These are phyloP conservation scores for Armadillidium nasatum DNA, from an alignment of 1,140 invertebrate species.

Conservation along the genomic window DNA sequence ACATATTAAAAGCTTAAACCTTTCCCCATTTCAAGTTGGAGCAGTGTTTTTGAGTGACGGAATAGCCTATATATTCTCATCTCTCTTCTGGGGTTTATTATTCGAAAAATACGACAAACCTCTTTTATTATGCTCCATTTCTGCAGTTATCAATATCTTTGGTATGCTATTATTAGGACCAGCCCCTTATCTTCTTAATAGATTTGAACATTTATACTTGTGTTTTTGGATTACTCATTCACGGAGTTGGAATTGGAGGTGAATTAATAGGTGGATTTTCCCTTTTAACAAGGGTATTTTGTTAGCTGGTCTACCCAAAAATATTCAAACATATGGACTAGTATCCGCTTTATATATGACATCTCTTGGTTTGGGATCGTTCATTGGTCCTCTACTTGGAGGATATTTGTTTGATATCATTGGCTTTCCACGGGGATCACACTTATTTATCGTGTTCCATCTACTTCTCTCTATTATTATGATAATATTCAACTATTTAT, in stretches of 20 bases:
- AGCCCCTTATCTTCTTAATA: constrained; percentile 35
- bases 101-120: constrained; percentile 64
- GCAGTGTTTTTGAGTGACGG: constrained; percentile 86
- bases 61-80: constrained; percentile 72
- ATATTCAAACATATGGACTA: constrained; percentile 73
- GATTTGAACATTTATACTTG: constrained; percentile 46
- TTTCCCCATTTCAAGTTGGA: constrained; percentile 69
- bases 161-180: constrained; percentile 71
- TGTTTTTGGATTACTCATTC: constrained; percentile 65
- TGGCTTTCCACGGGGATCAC: constrained; percentile 60
- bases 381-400: constrained; percentile 71
- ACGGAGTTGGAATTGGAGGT: constrained; percentile 73
- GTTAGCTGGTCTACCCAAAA: constrained; percentile 67
- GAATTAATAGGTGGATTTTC: constrained; percentile 74
- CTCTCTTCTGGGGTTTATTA: constrained; percentile 73
- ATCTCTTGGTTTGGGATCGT: constrained; percentile 76
- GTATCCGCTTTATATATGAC: constrained; percentile 81
- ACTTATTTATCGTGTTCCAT: not conserved
- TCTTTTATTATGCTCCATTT: constrained; percentile 62
- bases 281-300: constrained; percentile 68
- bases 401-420: constrained; percentile 69
- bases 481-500: not conserved
- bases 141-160: constrained; percentile 60
- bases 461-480: not conserved
- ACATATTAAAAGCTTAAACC: constrained; percentile 66